These are phyloP conservation scores for Schizotus pectinicornis DNA, from an alignment of 2,888 invertebrate species.

Conservation along the genomic window DNA sequence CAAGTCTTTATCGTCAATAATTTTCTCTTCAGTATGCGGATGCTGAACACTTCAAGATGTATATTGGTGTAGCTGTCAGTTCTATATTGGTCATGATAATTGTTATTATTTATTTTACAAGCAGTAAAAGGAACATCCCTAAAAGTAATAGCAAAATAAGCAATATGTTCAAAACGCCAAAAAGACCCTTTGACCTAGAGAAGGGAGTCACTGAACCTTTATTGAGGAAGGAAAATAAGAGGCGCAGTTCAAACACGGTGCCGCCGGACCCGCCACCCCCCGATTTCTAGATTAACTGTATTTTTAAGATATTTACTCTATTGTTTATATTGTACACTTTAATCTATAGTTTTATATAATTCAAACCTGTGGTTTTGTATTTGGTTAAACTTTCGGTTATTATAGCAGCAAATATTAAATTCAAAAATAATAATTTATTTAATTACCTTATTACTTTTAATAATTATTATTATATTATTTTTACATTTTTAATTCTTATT, in stretches of 20 bases:
- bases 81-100: background rate
- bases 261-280: slow-evolving; percentile 10
- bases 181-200: slow-evolving; percentile 12
- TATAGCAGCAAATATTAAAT: no score
- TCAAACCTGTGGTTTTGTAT: no score
- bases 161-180: slow-evolving; percentile 11
- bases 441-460: no score
- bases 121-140: background rate
- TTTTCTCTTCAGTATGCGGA: slow-evolving; percentile 40
- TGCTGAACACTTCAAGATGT: slow-evolving; percentile 44
- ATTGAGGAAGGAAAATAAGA: background rate
- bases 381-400: no score
- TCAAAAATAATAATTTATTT: no score
- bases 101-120: slow-evolving; percentile 14
- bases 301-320: no score
- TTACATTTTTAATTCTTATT: no score
- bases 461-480: no score
- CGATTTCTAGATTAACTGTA: no score
- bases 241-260: background rate
- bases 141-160: background rate
- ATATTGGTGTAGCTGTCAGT: slow-evolving; percentile 44
- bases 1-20: slow-evolving; percentile 8
- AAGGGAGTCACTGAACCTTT: slow-evolving; percentile 13
- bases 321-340: no score
- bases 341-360: no score